phyloP scores from a whole-genome alignment of 2,888 invertebrate species.

The Chouioia cunea region DNA sequence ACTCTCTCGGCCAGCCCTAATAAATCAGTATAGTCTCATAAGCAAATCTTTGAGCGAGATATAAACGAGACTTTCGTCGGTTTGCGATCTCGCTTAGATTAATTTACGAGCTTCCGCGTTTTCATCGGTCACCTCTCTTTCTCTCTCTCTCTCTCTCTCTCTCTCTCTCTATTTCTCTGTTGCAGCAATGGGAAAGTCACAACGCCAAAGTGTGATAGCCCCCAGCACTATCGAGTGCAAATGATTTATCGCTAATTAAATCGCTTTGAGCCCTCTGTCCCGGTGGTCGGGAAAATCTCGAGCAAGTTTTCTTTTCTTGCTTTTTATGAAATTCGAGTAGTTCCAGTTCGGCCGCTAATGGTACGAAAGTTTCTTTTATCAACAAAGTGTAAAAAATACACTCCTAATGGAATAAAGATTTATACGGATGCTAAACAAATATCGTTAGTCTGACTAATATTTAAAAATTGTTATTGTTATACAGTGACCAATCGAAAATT shows the following conservation, averaged over 20 bases:
- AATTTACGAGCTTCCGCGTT: constrained; percentile 42
- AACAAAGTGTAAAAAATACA: too few species aligned
- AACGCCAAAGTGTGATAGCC: not conserved
- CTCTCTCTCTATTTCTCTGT: too few species aligned
- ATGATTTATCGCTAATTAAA: constrained; percentile 57
- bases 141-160: too few species aligned
- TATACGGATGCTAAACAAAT: too few species aligned
- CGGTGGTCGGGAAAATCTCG: constrained; percentile 33
- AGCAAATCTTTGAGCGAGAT: constrained; percentile 11
- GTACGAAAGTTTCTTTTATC: too few species aligned
- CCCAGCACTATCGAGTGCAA: constrained; percentile 20
- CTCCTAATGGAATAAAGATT: too few species aligned
- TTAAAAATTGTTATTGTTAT: too few species aligned
- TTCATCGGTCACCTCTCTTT: not conserved
- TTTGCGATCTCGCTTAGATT: constrained; percentile 8
- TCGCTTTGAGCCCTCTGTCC: constrained; percentile 37
- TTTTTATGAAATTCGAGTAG: not conserved
- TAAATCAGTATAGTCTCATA: constrained; percentile 17
- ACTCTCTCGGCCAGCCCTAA: not conserved
- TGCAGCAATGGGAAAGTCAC: not conserved
- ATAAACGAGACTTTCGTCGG: constrained; percentile 31
- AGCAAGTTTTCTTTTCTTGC: not conserved
- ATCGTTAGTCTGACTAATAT: too few species aligned
- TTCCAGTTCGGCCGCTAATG: too few species aligned
- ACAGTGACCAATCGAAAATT: too few species aligned